Evolutionary conservation across 1,140 invertebrate species (phyloP).

Genomic region (Lordiphosa clarofinis): DNA sequence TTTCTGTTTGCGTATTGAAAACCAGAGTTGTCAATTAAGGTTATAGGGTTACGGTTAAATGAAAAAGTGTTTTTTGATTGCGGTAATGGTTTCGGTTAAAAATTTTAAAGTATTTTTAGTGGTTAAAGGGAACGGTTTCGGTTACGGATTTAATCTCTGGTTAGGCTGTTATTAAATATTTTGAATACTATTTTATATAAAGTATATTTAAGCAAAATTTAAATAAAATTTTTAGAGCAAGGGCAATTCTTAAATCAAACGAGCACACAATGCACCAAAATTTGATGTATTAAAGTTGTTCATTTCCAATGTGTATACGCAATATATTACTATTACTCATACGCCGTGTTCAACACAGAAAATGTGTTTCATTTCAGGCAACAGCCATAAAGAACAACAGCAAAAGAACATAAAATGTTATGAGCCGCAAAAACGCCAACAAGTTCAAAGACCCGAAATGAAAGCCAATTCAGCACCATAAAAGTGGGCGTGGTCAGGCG

Average conservation of each 20-base stretch:
- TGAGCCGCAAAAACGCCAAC: slow-evolving; percentile 61
- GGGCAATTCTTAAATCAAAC: background rate
- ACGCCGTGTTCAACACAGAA: slow-evolving; percentile 35
- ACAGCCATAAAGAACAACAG: slow-evolving; percentile 41
- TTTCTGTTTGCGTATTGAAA: no score
- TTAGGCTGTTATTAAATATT: no score
- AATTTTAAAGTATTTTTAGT: no score
- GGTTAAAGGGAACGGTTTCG: no score
- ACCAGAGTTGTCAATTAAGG: no score
- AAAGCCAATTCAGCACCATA: slow-evolving; percentile 14
- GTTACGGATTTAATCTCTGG: no score
- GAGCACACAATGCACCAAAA: slow-evolving; percentile 4
- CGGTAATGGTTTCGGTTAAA: no score
- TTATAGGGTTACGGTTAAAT: no score
- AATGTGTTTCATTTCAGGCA: slow-evolving; percentile 66
- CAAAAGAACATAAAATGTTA: slow-evolving; percentile 58
- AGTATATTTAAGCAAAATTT: no score
- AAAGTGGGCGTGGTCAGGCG: slow-evolving; percentile 17
- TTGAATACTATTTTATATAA: no score
- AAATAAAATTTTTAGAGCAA: no score
- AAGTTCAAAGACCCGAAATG: slow-evolving; percentile 61
- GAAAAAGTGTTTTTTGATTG: no score
- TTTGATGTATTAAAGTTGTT: slow-evolving; percentile 20
- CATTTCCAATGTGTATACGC: slow-evolving; percentile 41
- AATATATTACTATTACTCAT: slow-evolving; percentile 38